Conservation (phyloP, 2,113 vertebrate species). For the Myocastor coypus region DNA sequence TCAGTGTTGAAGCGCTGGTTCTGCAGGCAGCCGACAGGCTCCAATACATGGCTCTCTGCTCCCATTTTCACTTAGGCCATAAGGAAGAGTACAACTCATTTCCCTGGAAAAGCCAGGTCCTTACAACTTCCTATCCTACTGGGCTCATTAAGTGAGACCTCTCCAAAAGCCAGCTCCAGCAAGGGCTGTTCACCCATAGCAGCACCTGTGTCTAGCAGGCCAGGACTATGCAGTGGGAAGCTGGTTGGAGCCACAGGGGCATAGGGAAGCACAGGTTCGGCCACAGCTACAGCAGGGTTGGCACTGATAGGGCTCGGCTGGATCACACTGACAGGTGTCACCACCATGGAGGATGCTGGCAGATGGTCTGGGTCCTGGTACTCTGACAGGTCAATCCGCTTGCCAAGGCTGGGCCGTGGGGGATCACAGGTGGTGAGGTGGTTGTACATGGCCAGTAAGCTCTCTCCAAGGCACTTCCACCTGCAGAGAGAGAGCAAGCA, state of each 20-base stretch:
- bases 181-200: slow-evolving; percentile 87
- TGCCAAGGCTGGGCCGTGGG: slow-evolving; percentile 93
- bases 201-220: slow-evolving; percentile 88
- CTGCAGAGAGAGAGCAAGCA: slow-evolving; percentile 83
- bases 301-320: slow-evolving; percentile 88
- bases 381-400: slow-evolving; percentile 93
- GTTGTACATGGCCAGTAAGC: slow-evolving; percentile 94
- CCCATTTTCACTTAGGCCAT: neutral
- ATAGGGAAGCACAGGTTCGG: slow-evolving; percentile 84
- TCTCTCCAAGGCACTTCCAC: slow-evolving; percentile 96
- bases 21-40: neutral
- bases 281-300: slow-evolving; percentile 82
- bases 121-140: neutral
- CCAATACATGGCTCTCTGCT: neutral
- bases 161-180: neutral
- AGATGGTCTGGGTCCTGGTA: slow-evolving; percentile 91
- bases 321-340: slow-evolving; percentile 87
- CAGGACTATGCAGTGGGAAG: slow-evolving; percentile 84
- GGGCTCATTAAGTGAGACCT: neutral
- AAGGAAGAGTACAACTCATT: neutral
- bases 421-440: slow-evolving; percentile 95
- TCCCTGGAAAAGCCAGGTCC: neutral
- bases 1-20: neutral
- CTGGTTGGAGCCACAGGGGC: slow-evolving; percentile 70
- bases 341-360: slow-evolving; percentile 75